Conservation (phyloP, 2,888 invertebrate genomes). For the Gnatocerus cornutus region DNA sequence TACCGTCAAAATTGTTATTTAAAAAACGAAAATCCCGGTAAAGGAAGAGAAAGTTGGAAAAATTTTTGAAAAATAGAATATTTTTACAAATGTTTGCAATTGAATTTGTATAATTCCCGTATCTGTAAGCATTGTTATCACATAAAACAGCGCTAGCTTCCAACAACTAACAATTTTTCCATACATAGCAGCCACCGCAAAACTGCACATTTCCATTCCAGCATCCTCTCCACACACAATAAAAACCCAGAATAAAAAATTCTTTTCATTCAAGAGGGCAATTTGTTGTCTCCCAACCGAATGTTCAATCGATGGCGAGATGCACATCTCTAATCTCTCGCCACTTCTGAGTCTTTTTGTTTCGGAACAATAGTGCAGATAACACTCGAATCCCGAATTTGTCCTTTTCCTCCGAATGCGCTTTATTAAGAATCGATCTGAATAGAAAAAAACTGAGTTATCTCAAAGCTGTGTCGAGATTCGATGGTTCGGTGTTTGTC, state of each 20-base stretch:
- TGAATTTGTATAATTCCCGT: no score
- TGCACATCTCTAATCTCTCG: constrained; percentile 15
- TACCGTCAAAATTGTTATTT: no score
- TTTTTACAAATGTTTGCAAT: no score
- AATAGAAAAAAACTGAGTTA: background rate
- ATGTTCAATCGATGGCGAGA: background rate
- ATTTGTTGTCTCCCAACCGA: background rate
- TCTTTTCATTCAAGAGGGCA: background rate
- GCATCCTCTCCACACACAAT: background rate
- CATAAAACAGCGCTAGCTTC: no score
- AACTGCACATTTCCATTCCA: background rate
- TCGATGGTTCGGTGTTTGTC: constrained; percentile 32
- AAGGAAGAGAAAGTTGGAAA: no score
- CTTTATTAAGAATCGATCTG: constrained; percentile 1
- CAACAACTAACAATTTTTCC: background rate
- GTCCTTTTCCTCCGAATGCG: background rate
- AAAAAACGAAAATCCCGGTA: no score
- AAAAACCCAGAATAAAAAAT: background rate
- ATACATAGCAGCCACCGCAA: background rate
- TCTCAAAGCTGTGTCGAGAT: background rate
- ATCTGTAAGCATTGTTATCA: no score
- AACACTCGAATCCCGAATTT: constrained; percentile 1
- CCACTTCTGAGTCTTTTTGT: constrained; percentile 28
- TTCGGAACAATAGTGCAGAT: constrained; percentile 29
- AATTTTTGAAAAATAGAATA: no score